Percentiles rank a stretch among this genome's conserved stretches.
These are phyloP conservation scores for Hipparchia sbordonii DNA, from an alignment of 2,888 invertebrate species.

Conservation along the genomic window DNA sequence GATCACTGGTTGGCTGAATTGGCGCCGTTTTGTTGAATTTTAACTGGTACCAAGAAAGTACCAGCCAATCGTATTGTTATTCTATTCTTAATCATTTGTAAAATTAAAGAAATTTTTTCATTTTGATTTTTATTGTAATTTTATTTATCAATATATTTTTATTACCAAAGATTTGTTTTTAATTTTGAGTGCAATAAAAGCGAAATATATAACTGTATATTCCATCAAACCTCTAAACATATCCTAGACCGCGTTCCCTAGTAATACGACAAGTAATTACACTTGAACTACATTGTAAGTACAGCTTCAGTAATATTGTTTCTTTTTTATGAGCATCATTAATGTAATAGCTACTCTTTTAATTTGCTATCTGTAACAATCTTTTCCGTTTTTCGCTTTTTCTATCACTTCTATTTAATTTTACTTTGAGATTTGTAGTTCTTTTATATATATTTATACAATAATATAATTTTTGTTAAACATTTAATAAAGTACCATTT, in stretches of 20 bases:
- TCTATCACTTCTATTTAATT: conserved; percentile 15
- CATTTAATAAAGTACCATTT: too few relatives aligned
- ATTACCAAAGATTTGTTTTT: neutral
- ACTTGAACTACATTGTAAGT: conserved; percentile 32
- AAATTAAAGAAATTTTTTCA: too few relatives aligned
- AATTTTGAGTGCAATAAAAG: neutral
- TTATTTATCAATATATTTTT: neutral
- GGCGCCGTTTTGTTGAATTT: too few relatives aligned
- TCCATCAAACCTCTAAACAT: conserved; percentile 27
- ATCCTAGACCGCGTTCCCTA: conserved; percentile 32
- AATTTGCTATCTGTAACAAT: conserved; percentile 36
- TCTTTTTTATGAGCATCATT: conserved; percentile 36
- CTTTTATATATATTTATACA: neutral
- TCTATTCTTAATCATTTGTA: too few relatives aligned
- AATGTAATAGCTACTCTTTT: conserved; percentile 35
- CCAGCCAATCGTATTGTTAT: too few relatives aligned
- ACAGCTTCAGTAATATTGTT: conserved; percentile 35
- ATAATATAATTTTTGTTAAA: too few relatives aligned
- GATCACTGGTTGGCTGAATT: too few relatives aligned
- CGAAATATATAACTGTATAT: conserved; percentile 25
- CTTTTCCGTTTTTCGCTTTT: conserved; percentile 34
- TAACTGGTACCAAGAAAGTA: too few relatives aligned
- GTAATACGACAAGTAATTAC: conserved; percentile 35
- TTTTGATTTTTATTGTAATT: neutral
- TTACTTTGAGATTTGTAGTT: neutral